Conservation (phyloP, 2,888 invertebrate genomes). For the Drosophila sordidula region DNA sequence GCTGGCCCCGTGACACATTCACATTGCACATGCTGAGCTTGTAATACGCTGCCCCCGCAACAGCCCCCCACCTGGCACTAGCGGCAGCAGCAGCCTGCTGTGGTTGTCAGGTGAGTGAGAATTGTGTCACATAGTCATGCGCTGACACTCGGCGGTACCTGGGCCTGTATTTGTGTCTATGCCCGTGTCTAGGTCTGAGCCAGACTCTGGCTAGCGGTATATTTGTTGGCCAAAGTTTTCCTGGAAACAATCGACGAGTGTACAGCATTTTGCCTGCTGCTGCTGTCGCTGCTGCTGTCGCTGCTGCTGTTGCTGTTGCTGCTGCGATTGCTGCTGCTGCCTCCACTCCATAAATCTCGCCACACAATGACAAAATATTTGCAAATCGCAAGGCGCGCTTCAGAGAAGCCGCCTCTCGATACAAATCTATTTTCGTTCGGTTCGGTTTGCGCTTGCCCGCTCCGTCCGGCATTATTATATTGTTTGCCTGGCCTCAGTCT, state of each 20-base stretch:
- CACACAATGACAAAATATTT: slow-evolving; percentile 84
- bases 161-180: slow-evolving; percentile 28
- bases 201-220: slow-evolving; percentile 60
- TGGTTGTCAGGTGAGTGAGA: slow-evolving; percentile 80
- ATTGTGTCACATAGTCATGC: slow-evolving; percentile 82
- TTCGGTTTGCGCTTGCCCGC: slow-evolving; percentile 33
- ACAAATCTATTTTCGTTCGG: slow-evolving; percentile 81
- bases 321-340: slow-evolving; percentile 43
- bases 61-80: slow-evolving; percentile 23
- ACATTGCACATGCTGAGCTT: slow-evolving; percentile 73
- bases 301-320: slow-evolving; percentile 36
- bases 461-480: slow-evolving; percentile 57
- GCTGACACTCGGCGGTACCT: slow-evolving; percentile 66
- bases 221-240: slow-evolving; percentile 67
- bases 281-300: slow-evolving; percentile 25
- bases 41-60: slow-evolving; percentile 58
- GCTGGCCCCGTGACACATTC: slow-evolving; percentile 77
- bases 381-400: slow-evolving; percentile 83
- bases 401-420: slow-evolving; percentile 82
- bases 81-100: slow-evolving; percentile 44
- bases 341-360: slow-evolving; percentile 83
- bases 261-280: slow-evolving; percentile 58
- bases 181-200: slow-evolving; percentile 46
- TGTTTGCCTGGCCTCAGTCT: slow-evolving; percentile 43
- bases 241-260: slow-evolving; percentile 76